Evolutionary conservation across 2,888 invertebrate genomes (phyloP), one percentile per base, ranked within the genome.

Genomic region (Thera britannica): DNA sequence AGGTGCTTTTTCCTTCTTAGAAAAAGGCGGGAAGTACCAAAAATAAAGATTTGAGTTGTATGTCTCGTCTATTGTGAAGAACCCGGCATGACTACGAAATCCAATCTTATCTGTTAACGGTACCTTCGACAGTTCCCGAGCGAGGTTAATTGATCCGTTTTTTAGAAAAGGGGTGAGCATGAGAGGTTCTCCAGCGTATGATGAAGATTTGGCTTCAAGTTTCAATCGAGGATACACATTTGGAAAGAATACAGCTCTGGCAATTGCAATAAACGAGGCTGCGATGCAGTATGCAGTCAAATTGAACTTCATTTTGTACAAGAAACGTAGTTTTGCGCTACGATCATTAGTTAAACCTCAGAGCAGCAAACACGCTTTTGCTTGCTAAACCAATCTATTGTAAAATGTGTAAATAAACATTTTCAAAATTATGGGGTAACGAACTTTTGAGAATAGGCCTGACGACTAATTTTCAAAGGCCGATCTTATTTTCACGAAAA

Each of bases 11-110:
- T 82, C 75, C 11, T 83, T 79, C 54, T 87, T 85, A 5, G 83
- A 86, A 77, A 91, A 87, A 0, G 95, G 89, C 12, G 95, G 95
- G 77, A 96, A 95, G 77, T 95, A 96, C 96, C 96, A 96, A 84
- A 96, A 95, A 83, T 95, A 96, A 70, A 95, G 84, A 82, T 96
- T 95, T 2, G 95, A 95, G 66, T 94, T 87, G 74, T 86, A 93
- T 3, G 84, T 86, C 70, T 94, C 89, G 78, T 96, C 93, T 11
- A 96, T 94, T 0, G 95, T 96, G 60, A 96, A 89, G 77, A 94
- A 96, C 2, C 96, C 95, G 6, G 95, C 91, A 79, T 95, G 93
- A 75, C 96, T 96, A 61, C 79, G 80, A 44, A 95, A 86, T 12
- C 91, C 89, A 23, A 90, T 77, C 68, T 80, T 77, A 12, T 88